Evolutionary conservation across 2,888 invertebrate species (phyloP).

Genomic region (Aphrophora alni): DNA sequence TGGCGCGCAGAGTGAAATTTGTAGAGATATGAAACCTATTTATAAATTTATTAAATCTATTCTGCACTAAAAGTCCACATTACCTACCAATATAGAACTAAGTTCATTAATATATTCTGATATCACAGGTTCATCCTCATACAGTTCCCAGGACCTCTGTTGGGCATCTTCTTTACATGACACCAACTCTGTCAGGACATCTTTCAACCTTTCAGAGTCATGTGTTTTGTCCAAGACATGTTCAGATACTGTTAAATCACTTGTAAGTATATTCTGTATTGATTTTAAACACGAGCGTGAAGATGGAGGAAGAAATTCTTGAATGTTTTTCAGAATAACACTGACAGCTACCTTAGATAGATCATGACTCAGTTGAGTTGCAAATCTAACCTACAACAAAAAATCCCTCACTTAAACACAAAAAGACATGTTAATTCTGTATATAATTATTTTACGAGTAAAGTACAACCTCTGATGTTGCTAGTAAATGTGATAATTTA

Average conservation of each 20-base stretch:
- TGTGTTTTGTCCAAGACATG: constrained; percentile 80
- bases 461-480: no score
- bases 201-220: constrained; percentile 81
- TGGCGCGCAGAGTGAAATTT: no score
- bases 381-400: constrained; percentile 68
- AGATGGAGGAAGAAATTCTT: constrained; percentile 62
- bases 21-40: no score
- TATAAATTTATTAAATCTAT: no score
- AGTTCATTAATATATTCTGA: constrained; percentile 82
- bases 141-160: constrained; percentile 93
- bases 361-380: constrained; percentile 85
- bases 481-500: no score
- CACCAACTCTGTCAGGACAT: constrained; percentile 82
- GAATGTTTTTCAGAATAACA: constrained; percentile 70
- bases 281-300: constrained; percentile 32
- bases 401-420: no score
- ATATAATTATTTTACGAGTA: neutral
- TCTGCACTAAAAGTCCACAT: no score
- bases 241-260: constrained; percentile 63
- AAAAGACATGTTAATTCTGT: neutral
- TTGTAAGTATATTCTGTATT: constrained; percentile 54
- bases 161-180: constrained; percentile 94
- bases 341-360: constrained; percentile 84
- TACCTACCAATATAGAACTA: constrained; percentile 78
- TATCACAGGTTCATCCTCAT: constrained; percentile 91